Conservation (phyloP, 53 echinoderm and acorn worm species). For the Antedon mediterranea region DNA sequence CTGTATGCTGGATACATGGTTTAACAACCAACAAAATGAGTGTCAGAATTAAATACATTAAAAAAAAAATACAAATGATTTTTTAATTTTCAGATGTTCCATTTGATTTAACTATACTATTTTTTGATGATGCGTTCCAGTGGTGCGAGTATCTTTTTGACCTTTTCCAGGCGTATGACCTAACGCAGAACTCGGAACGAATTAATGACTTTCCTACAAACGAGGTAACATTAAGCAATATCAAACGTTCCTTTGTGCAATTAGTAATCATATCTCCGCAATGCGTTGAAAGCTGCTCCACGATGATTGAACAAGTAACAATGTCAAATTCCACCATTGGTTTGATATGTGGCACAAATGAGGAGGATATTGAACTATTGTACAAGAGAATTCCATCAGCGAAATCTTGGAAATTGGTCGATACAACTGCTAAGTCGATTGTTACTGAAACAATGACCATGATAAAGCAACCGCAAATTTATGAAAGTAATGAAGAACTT, state of each 20-base stretch:
- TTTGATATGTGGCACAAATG: constrained; percentile 56
- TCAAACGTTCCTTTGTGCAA: constrained; percentile 39
- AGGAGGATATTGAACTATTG: constrained; percentile 29
- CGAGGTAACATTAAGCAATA: constrained; percentile 37
- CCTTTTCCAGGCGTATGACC: constrained; percentile 64
- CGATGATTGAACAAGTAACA: constrained; percentile 21
- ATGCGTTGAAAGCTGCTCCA: constrained; percentile 34
- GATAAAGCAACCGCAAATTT: constrained; percentile 10
- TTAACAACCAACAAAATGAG: too few relatives aligned
- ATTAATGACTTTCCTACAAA: constrained; percentile 47
- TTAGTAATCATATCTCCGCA: constrained; percentile 69
- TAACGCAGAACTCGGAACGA: constrained; percentile 72
- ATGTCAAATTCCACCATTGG: constrained; percentile 34
- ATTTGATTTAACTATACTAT: constrained; percentile 78
- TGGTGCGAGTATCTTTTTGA: constrained; percentile 98
- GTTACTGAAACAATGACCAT: constrained; percentile 37
- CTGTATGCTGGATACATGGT: too few relatives aligned
- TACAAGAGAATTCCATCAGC: constrained; percentile 29
- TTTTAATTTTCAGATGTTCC: constrained; percentile 12
- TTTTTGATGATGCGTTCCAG: constrained; percentile 53
- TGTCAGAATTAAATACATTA: too few relatives aligned
- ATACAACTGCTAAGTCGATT: constrained; percentile 30
- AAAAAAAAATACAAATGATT: too few relatives aligned
- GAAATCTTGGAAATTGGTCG: constrained; percentile 37
- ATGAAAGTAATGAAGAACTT: neutral